Base-by-base conservation (phyloP, 2,888 invertebrate species). In the Drosophila helvetica region DNA sequence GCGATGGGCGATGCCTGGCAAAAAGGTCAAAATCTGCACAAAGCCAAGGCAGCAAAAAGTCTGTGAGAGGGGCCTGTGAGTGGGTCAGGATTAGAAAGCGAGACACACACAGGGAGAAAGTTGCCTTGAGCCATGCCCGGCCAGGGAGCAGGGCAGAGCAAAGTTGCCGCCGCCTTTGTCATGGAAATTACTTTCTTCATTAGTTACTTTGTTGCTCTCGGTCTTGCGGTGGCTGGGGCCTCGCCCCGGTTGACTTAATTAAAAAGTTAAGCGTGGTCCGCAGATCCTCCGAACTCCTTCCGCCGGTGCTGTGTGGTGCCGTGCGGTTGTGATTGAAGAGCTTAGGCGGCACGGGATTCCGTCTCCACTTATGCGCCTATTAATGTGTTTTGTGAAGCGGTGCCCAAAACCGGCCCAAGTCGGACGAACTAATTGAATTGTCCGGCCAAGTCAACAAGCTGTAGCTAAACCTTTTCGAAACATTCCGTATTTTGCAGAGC, bases 401-500 rank as follows among this genome's bases (percentile, higher is more conserved):
- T 22, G 42, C 52, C 10, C 19, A 30, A 22, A 27, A 17, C 10
- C 54, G 50, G 58, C 8, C 27, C 27, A 27, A 27, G 8, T 52
- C 53, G 64, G 22, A 57, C 51, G 30, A 64, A 56, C 54, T 61
- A 79, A 78, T 77, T 79, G 74, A 63, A 74, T 60, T 47, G 45
- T 59, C 30, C 42, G n/a, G 17, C 42, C 2, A 2, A n/a, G 38
- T 38, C 38, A 15, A 38, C 15, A 15, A 38, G 38, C 38, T 7
- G 15, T 7, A 38, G 19, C 19, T 45, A 42, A 48, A n/a, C 58
- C 53, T 53, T 55, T 63, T 56, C 27, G 25, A 3, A 17, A 33
- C 43, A 50, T 54, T 48, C 52, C 27, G 27, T 46, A 27, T 60
- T 74, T 92, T 95, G 91, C 94, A 96, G 96, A 95, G 77, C 91